Conservation (phyloP, 37 sponge, comb jelly and placozoan genomes). For the Spongia lamella region DNA sequence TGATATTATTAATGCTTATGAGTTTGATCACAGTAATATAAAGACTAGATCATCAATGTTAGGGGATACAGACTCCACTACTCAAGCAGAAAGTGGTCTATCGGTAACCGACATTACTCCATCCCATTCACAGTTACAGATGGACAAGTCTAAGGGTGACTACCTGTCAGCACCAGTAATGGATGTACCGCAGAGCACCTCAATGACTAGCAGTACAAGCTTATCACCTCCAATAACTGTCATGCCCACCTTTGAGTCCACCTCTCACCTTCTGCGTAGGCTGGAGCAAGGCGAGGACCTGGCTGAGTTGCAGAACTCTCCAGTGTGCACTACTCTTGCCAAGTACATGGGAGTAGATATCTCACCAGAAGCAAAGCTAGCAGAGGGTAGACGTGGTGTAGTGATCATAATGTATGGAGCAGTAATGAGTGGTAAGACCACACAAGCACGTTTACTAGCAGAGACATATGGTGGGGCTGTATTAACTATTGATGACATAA, state of each 20-base stretch:
- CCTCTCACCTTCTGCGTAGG: too few species aligned
- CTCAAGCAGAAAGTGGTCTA: too few species aligned
- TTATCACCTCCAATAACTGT: too few species aligned
- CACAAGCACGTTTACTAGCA: slow-evolving; percentile 70
- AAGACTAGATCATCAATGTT: too few species aligned
- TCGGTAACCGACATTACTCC: too few species aligned
- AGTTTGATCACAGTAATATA: slow-evolving; percentile 1
- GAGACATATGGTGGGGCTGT: slow-evolving; percentile 67
- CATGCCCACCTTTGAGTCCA: too few species aligned
- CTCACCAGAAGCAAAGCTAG: slow-evolving; percentile 69
- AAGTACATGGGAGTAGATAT: slow-evolving; percentile 89
- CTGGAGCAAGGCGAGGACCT: slow-evolving; percentile 15
- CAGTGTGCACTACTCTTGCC: slow-evolving; percentile 87
- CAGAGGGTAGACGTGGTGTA: slow-evolving; percentile 72
- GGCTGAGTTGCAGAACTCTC: slow-evolving; percentile 63
- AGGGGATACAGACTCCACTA: too few species aligned
- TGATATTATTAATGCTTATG: slow-evolving; percentile 77
- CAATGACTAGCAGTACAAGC: too few species aligned
- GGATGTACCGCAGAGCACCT: too few species aligned
- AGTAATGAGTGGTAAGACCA: slow-evolving; percentile 70
- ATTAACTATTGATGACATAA: slow-evolving; percentile 66
- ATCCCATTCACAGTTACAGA: too few species aligned
- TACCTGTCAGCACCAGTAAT: too few species aligned
- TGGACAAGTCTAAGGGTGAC: too few species aligned
- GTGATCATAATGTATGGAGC: slow-evolving; percentile 83